These are phyloP conservation scores for Nothoprocta perdicaria DNA, from an alignment of 2,113 vertebrate species.

Conservation along the genomic window DNA sequence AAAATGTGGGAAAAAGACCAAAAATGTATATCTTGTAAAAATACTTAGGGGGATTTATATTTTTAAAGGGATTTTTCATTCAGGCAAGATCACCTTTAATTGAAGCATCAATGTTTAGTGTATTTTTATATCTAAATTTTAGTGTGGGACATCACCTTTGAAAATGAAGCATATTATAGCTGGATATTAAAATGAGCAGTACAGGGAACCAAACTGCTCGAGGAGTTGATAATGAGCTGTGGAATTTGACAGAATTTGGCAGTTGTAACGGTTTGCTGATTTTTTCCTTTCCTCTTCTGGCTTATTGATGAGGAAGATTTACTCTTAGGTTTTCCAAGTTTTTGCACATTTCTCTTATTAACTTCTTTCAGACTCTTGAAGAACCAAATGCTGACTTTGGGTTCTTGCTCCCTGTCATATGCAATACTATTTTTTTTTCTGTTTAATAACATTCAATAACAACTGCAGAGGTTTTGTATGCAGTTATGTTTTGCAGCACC, in stretches of 20 bases:
- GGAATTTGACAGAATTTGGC: background rate
- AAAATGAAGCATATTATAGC: background rate
- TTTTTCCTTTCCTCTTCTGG: background rate
- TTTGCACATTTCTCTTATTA: background rate
- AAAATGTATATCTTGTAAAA: conserved; percentile 42
- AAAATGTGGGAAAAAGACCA: conserved; percentile 39
- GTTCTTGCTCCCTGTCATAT: background rate
- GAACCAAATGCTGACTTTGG: background rate
- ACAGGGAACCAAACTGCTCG: background rate
- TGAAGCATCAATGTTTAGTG: background rate
- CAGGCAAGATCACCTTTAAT: conserved; percentile 7
- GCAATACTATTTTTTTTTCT: background rate
- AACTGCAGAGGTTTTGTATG: background rate
- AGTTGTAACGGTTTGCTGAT: background rate
- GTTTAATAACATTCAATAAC: background rate
- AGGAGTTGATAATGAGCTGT: background rate
- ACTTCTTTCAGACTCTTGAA: background rate
- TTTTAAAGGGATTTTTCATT: conserved; percentile 35
- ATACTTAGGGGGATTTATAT: background rate
- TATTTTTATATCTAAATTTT: conserved; percentile 8
- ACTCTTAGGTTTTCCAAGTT: background rate
- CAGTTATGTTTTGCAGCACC: background rate
- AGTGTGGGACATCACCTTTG: background rate
- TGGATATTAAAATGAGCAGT: background rate
- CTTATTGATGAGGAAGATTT: background rate